Evolutionary conservation across 2,888 invertebrate species (phyloP).

Genomic region (Frankliniella fusca): DNA sequence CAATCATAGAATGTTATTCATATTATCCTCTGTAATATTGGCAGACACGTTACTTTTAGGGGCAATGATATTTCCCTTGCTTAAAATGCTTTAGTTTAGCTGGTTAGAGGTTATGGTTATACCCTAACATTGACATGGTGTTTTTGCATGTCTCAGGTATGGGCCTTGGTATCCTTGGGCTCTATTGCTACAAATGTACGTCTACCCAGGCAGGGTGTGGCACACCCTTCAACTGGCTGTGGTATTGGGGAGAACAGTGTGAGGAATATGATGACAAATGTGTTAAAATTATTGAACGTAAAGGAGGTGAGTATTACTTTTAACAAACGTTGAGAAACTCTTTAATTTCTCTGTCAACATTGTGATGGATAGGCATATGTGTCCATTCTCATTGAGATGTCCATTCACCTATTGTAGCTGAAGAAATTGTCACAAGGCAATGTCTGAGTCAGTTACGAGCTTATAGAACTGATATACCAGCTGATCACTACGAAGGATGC

Average conservation of each 20-base stretch:
- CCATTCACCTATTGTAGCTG: slow-evolving; percentile 53
- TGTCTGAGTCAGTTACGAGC: slow-evolving; percentile 75
- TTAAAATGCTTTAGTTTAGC: not conserved
- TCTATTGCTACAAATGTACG: slow-evolving; percentile 87
- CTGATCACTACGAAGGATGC: slow-evolving; percentile 89
- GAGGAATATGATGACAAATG: slow-evolving; percentile 81
- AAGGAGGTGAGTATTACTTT: slow-evolving; percentile 62
- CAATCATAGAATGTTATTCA: not conserved
- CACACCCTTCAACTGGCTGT: slow-evolving; percentile 76
- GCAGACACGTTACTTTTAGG: not conserved
- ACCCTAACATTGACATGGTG: not conserved
- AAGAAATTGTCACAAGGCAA: slow-evolving; percentile 74
- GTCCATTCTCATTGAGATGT: slow-evolving; percentile 5
- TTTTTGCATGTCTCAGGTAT: not conserved
- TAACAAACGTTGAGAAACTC: slow-evolving; percentile 22
- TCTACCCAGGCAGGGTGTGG: slow-evolving; percentile 86
- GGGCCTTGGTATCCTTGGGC: slow-evolving; percentile 8
- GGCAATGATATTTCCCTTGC: not conserved
- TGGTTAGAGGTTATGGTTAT: not conserved
- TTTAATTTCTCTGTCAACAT: slow-evolving; percentile 11
- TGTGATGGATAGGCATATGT: not conserved
- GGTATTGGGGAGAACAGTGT: slow-evolving; percentile 74
- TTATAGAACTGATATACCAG: slow-evolving; percentile 80
- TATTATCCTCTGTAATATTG: not conserved
- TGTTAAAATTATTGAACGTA: slow-evolving; percentile 80